Conservation (phyloP, 2,888 invertebrate genomes). For the Phyllotreta striolata region DNA sequence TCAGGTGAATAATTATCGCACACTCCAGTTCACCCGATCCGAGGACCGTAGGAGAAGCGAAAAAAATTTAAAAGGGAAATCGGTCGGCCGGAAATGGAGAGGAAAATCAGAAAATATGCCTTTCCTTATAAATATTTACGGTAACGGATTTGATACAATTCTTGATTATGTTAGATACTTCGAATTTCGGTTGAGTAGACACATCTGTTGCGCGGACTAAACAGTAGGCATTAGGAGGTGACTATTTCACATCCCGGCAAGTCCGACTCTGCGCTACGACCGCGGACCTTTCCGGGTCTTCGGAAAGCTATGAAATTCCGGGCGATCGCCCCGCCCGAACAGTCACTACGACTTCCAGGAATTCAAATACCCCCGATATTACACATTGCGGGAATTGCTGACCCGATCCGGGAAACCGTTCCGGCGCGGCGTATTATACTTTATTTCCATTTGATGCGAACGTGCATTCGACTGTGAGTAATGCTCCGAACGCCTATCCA, state of each 20-base stretch:
- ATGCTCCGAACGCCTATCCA: neutral
- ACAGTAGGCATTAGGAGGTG: too few relatives aligned
- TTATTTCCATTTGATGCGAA: conserved; percentile 18
- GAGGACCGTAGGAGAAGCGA: conserved; percentile 29
- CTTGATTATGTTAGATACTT: too few relatives aligned
- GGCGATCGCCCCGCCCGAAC: conserved; percentile 60
- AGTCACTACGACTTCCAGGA: conserved; percentile 60
- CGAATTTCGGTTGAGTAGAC: too few relatives aligned
- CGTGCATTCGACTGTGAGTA: neutral
- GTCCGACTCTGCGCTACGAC: conserved; percentile 43
- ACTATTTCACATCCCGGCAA: neutral
- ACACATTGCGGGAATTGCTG: conserved; percentile 59
- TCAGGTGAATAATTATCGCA: conserved; percentile 57
- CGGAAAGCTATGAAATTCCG: conserved; percentile 67
- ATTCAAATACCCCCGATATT: conserved; percentile 60
- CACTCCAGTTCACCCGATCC: conserved; percentile 53
- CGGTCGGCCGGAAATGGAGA: conserved; percentile 1
- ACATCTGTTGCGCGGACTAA: too few relatives aligned
- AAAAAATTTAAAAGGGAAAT: conserved; percentile 9
- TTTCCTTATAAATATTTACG: too few relatives aligned
- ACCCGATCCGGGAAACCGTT: conserved; percentile 39
- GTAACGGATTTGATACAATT: too few relatives aligned
- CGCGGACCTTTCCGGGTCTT: conserved; percentile 66
- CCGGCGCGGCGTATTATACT: neutral
- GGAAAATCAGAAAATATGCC: neutral